Percentiles rank a stretch among this genome's conserved stretches.
Conservation (phyloP, 2,888 invertebrate species). For the Philaethria dido region DNA sequence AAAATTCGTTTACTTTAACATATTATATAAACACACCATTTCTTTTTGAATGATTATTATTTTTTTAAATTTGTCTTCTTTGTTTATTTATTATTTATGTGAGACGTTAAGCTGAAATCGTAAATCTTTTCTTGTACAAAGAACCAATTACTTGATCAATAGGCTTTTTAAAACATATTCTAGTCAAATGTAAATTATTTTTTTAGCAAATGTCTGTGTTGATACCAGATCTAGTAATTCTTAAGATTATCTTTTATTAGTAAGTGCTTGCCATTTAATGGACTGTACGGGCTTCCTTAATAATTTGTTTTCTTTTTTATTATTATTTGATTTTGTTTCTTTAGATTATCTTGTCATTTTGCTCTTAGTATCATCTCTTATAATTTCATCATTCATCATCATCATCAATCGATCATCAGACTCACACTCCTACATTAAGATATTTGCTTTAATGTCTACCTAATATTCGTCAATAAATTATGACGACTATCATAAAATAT, state of each 20-base stretch:
- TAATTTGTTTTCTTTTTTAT: conserved; percentile 52
- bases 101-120: conserved; percentile 37
- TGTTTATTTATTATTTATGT: conserved; percentile 42
- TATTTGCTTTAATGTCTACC: not conserved
- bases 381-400: conserved; percentile 50
- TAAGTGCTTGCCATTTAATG: conserved; percentile 78
- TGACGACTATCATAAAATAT: not conserved
- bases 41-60: conserved; percentile 40
- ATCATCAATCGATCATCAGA: too few species aligned
- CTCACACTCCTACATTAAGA: not conserved
- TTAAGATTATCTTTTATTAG: conserved; percentile 76
- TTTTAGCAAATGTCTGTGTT: conserved; percentile 77
- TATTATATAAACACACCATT: conserved; percentile 15
- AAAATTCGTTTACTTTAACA: conserved; percentile 18
- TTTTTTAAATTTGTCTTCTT: conserved; percentile 38
- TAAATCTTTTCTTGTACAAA: conserved; percentile 43
- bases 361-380: conserved; percentile 52
- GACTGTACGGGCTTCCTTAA: conserved; percentile 59
- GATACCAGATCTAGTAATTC: conserved; percentile 77
- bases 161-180: conserved; percentile 53
- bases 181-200: conserved; percentile 67
- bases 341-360: conserved; percentile 49
- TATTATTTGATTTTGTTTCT: conserved; percentile 56
- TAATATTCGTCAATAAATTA: not conserved
- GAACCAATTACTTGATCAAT: conserved; percentile 37